Base-by-base conservation (phyloP, 2,113 vertebrate species). In the Corythornis cristatus region DNA sequence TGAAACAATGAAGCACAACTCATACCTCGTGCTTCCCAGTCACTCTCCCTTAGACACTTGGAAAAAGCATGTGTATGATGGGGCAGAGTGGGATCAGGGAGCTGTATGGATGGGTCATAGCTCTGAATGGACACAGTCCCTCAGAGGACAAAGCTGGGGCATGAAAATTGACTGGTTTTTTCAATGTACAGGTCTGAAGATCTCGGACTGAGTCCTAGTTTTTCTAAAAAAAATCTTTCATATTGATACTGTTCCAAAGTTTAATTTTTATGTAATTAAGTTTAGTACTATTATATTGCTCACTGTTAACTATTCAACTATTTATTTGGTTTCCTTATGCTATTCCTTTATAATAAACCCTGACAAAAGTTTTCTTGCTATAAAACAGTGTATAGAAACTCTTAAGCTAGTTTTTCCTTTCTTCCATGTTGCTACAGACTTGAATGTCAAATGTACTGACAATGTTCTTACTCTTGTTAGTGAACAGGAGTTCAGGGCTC, bases 321-420 rank as follows among this genome's bases (percentile, higher is more conserved):
- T 96, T 96, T 97, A 90, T 97, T 93, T 93, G 75, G 72, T 91
- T 95, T 88, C 65, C 67, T 71, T 81, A 66, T 12, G 54, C 70
- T 86, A 72, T 93, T 93, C 58, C 88, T 94, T 88, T 85, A 51
- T 83, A 86, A 93, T 94, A 94, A 96, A 95, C 19, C 79, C 70
- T 91, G 85, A 85, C 72, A 80, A 86, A 93, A 83, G 68, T 80
- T 91, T 86, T 68, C 85, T 81, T 86, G 75, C 82, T 89, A 7
- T 77, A 76, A 89, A 92, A 77, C 20, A 53, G 56, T 29, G 31
- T 83, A 40, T 45, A 88, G 64, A 92, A 90, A 83, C 37, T 62
- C 46, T 18, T 79, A 40, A 88, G 50, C 21, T 93, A 93, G 33
- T 76, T 76, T 85, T 77, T 60, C 53, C 9, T 28, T 50, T 85